phyloP scores from a whole-genome alignment of 2,113 vertebrate species.

The Engraulis encrasicolus region DNA sequence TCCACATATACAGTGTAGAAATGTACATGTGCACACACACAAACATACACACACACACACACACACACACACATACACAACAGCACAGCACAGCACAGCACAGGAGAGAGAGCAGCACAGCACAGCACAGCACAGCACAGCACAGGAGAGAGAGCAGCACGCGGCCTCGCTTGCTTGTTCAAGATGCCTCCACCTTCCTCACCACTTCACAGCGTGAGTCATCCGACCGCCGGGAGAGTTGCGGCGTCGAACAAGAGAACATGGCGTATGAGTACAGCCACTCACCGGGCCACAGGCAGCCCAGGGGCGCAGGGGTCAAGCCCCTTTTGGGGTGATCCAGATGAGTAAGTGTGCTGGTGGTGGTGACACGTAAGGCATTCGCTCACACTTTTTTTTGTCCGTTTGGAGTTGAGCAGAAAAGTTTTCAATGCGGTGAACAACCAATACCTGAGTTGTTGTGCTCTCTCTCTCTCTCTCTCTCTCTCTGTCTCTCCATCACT shows the following conservation, averaged over 20 bases:
- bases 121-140: no score
- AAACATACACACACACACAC: constrained; percentile 20
- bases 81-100: no score
- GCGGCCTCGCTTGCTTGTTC: no score
- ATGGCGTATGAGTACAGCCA: no score
- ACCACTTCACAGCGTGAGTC: constrained; percentile 39
- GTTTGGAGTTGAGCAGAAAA: background rate
- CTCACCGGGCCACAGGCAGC: no score
- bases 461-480: background rate
- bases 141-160: no score
- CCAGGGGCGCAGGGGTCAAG: background rate
- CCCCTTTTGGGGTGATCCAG: background rate
- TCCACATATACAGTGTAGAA: constrained; percentile 52
- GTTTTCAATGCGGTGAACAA: background rate
- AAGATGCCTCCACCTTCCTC: background rate
- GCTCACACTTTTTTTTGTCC: background rate
- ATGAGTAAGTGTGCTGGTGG: background rate
- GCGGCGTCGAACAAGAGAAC: background rate
- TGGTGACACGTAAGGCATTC: background rate
- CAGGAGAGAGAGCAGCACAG: no score
- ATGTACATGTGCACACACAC: no score
- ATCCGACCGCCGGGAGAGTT: background rate
- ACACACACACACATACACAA: background rate
- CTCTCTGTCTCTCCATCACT: background rate
- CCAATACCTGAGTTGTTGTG: background rate